Conservation (phyloP, 2,113 vertebrate species). For the Alethe castanea region DNA sequence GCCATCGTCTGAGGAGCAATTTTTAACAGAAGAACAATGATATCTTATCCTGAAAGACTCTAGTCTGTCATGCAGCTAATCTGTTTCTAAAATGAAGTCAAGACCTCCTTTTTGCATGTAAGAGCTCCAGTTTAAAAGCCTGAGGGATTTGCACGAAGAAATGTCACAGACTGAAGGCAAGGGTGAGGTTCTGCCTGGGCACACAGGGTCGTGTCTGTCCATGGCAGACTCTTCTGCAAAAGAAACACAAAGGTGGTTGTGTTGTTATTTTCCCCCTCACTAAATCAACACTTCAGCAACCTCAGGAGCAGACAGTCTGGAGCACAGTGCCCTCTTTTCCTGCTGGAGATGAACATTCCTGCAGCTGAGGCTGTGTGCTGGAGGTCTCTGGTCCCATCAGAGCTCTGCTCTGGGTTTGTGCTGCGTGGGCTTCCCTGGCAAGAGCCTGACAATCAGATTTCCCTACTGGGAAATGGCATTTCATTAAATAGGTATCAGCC, state of each 20-base stretch:
- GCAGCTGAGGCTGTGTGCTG: background rate
- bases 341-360: background rate
- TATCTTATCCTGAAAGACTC: background rate
- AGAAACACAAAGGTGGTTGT: background rate
- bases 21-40: background rate
- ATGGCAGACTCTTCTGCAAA: background rate
- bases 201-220: background rate
- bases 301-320: background rate
- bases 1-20: accelerated
- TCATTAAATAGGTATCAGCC: conserved; percentile 15
- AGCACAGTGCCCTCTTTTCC: background rate
- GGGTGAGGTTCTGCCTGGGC: background rate
- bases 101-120: background rate
- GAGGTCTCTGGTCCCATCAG: background rate
- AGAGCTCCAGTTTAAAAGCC: background rate
- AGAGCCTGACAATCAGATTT: background rate
- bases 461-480: background rate
- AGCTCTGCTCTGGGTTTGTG: background rate
- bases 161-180: accelerated
- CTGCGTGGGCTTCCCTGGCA: background rate
- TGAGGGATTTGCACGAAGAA: background rate
- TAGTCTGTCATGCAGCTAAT: background rate
- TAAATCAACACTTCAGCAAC: background rate
- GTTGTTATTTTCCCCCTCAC: background rate
- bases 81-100: background rate